Evolutionary conservation across 2,797 vertebrate species (phyloP), one percentile per base, ranked within the genome.

Genomic region (Syngnathus acus): DNA sequence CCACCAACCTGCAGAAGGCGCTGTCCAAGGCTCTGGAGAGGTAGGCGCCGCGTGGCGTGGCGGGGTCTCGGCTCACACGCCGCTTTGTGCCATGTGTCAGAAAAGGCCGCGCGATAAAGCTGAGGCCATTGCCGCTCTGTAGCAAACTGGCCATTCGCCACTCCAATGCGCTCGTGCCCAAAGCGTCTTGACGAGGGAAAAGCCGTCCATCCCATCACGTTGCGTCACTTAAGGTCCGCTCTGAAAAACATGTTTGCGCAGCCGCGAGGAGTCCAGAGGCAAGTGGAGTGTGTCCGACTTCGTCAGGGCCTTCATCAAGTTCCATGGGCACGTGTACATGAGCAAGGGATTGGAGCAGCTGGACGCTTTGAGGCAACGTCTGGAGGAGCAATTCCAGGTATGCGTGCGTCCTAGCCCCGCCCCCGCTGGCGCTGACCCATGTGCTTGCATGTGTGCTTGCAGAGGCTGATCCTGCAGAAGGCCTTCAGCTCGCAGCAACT

Each of bases 21-120:
- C 94, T 99, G 91, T 96, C 95, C 85, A 99, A 99, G 91, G 96
- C 96, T 78, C 92, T 98, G 86, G 97, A 99, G 90, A 98, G 95
- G 97, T 98, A 68, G 65, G 21, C 9, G 11, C 1, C 50, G n/a
- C 47, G 32, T 32, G 32, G 32, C 32, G 32, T 32, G 32, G 32
- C 32, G 32, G 32, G 32, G 2, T 32, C 32, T 32, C 32, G 32
- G 32, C 32, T 32, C 32, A 32, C 32, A 4, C 32, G 32, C 32
- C 2, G 32, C 32, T 32, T 32, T 32, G 32, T 26, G 26, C 26
- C 26, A 26, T 26, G 26, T 32, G 32, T 32, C 32, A 32, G 32
- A 32, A 32, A 32, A 32, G 3, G 3, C 2, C 32, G 32, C 32
- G 2, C 32, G 32, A 32, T 32, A 3, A 32, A 32, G 32, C 32